phyloP scores from a whole-genome alignment of 1,140 invertebrate species.

The Macrocentrus cingulum region DNA sequence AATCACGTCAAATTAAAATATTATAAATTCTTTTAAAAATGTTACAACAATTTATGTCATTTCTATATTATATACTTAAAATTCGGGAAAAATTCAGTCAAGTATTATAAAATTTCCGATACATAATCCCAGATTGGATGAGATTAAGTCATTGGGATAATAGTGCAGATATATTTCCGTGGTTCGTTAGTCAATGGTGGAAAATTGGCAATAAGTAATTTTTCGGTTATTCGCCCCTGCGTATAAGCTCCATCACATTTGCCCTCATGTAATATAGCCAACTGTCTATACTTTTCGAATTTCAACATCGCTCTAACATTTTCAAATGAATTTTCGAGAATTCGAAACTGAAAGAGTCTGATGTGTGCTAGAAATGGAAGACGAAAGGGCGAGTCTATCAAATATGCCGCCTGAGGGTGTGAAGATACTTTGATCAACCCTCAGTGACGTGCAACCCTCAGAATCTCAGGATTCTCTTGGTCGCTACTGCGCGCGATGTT shows the following conservation, averaged over 20 bases:
- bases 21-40: no score
- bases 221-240: constrained; percentile 3
- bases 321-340: constrained; percentile 25
- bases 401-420: constrained; percentile 51
- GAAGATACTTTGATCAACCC: constrained; percentile 53
- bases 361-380: constrained; percentile 10
- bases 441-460: constrained; percentile 29
- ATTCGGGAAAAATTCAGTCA: no score
- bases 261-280: constrained; percentile 19
- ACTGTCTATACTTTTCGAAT: constrained; percentile 22
- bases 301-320: constrained; percentile 20
- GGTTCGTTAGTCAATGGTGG: background rate
- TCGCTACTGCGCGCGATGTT: constrained; percentile 37
- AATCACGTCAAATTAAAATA: no score
- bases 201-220: constrained; percentile 19
- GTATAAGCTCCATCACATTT: constrained; percentile 2
- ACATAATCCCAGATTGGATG: no score
- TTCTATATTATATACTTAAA: no score
- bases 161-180: no score
- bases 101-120: no score
- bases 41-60: no score
- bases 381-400: constrained; percentile 40
- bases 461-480: constrained; percentile 29
- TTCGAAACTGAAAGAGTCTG: constrained; percentile 20
- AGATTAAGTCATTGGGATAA: no score